These are phyloP conservation scores for Gortyna flavago DNA, from an alignment of 2,888 invertebrate species.

Conservation along the genomic window DNA sequence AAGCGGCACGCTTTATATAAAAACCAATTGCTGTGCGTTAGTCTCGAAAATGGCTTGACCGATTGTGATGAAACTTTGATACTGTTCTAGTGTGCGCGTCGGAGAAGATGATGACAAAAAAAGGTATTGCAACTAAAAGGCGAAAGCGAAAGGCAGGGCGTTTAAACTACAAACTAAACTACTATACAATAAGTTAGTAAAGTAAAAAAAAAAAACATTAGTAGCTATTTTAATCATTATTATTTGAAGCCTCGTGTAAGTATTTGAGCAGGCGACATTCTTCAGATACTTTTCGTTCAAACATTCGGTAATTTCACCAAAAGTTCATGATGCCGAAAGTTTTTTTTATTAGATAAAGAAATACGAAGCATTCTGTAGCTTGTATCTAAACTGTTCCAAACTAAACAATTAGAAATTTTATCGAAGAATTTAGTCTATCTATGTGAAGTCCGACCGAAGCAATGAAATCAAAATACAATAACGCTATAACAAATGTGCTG, in stretches of 20 bases:
- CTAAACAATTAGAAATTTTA: background rate
- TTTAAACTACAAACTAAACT: too few relatives aligned
- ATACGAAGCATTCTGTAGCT: constrained; percentile 6
- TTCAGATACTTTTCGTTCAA: constrained; percentile 26
- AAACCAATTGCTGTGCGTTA: too few relatives aligned
- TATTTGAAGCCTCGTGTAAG: constrained; percentile 4
- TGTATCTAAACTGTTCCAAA: constrained; percentile 6
- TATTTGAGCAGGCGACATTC: constrained; percentile 16
- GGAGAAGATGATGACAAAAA: too few relatives aligned
- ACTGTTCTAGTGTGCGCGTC: too few relatives aligned
- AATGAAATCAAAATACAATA: constrained; percentile 20
- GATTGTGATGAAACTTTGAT: too few relatives aligned
- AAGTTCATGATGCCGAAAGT: constrained; percentile 5
- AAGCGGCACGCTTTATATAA: too few relatives aligned
- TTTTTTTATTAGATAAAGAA: constrained; percentile 26
- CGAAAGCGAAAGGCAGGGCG: too few relatives aligned
- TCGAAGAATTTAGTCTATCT: constrained; percentile 18
- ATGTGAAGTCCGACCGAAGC: constrained; percentile 7
- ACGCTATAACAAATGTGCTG: too few relatives aligned
- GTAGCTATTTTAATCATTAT: background rate
- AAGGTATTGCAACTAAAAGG: too few relatives aligned
- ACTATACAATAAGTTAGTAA: background rate
- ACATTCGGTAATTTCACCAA: constrained; percentile 22
- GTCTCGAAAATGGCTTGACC: too few relatives aligned
- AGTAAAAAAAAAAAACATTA: background rate